phyloP scores from a whole-genome alignment of 2,797 vertebrate species.

The Antrozous pallidus region DNA sequence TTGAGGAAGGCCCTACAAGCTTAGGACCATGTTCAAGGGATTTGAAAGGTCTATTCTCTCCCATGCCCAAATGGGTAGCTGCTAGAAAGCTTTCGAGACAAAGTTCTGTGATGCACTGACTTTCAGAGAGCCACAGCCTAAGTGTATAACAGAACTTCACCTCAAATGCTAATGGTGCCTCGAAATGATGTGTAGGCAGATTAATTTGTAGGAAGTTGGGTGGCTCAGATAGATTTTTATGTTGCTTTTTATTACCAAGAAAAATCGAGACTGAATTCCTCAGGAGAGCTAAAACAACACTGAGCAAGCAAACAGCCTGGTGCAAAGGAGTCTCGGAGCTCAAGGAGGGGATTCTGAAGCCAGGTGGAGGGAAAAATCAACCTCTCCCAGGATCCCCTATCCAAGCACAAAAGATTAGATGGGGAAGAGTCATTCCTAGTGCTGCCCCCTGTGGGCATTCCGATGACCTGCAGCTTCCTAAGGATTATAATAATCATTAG shows the following conservation, averaged over 20 bases:
- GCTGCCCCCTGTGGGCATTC: slow-evolving; percentile 69
- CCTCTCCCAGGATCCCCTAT: neutral
- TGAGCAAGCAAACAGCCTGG: slow-evolving; percentile 10
- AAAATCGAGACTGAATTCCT: slow-evolving; percentile 42
- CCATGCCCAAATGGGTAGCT: slow-evolving; percentile 53
- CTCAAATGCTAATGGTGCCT: slow-evolving; percentile 79
- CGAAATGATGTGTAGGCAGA: slow-evolving; percentile 55
- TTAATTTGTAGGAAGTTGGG: slow-evolving; percentile 21
- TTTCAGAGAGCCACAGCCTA: slow-evolving; percentile 84
- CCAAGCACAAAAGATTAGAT: neutral
- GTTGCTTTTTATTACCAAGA: slow-evolving; percentile 49
- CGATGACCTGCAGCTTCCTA: slow-evolving; percentile 22
- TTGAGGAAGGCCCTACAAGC: slow-evolving; percentile 45
- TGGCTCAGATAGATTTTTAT: slow-evolving; percentile 22
- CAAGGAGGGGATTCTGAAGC: neutral
- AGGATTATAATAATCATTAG: neutral
- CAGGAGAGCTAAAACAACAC: slow-evolving; percentile 20
- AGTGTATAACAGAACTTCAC: slow-evolving; percentile 89
- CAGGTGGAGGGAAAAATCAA: neutral
- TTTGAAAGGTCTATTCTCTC: slow-evolving; percentile 47
- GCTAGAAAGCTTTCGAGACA: slow-evolving; percentile 84
- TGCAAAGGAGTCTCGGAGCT: slow-evolving; percentile 39
- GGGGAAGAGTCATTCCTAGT: neutral
- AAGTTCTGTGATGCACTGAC: slow-evolving; percentile 89
- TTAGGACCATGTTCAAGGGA: slow-evolving; percentile 30